Evolutionary conservation across 1,140 invertebrate species (phyloP).

Genomic region (Temnothorax longispinosus): DNA sequence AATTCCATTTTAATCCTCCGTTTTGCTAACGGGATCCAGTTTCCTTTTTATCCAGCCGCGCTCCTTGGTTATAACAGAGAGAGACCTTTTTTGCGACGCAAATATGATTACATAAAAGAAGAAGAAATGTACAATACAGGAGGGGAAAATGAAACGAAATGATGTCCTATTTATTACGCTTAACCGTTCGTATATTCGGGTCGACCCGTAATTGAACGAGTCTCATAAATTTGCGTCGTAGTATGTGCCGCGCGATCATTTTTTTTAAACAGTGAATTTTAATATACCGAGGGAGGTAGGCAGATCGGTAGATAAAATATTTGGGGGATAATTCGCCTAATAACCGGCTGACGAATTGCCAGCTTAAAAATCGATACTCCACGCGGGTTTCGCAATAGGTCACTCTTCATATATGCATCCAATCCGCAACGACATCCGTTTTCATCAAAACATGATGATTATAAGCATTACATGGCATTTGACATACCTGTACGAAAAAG

Average conservation of each 20-base stretch:
- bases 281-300: not conserved
- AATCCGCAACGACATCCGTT: slow-evolving; percentile 8
- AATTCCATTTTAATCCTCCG: slow-evolving; percentile 57
- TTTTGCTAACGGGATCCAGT: not conserved
- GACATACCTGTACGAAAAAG: slow-evolving; percentile 13
- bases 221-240: slow-evolving; percentile 10
- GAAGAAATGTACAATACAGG: not conserved
- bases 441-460: slow-evolving; percentile 36
- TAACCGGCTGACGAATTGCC: slow-evolving; percentile 8
- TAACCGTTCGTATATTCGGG: slow-evolving; percentile 7
- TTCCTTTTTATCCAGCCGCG: slow-evolving; percentile 19
- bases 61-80: not conserved
- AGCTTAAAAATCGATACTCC: slow-evolving; percentile 23
- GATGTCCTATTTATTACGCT: slow-evolving; percentile 54
- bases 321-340: slow-evolving; percentile 28
- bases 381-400: not conserved
- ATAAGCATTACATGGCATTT: slow-evolving; percentile 26
- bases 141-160: slow-evolving; percentile 50
- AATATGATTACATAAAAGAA: not conserved
- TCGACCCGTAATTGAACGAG: slow-evolving; percentile 17
- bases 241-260: not conserved
- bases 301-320: slow-evolving; percentile 17
- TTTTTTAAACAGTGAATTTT: slow-evolving; percentile 21
- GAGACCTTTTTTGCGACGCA: slow-evolving; percentile 1
- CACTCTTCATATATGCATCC: not conserved